A percentile compares a stretch with the other conserved stretches of the same genome.
Conservation (phyloP, 2,888 invertebrate species). For the Coenonympha glycerion region DNA sequence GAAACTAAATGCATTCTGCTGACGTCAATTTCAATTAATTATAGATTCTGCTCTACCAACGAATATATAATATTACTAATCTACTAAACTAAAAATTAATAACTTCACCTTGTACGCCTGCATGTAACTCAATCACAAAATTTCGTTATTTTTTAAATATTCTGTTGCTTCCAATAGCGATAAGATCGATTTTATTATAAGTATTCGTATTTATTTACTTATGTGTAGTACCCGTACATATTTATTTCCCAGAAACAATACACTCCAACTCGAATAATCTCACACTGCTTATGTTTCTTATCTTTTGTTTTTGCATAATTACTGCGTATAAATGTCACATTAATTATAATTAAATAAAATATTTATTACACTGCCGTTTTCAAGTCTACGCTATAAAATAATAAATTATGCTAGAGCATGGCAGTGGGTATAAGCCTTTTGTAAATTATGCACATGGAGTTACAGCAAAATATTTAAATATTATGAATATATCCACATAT, state of each 20-base stretch:
- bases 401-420: conserved; percentile 12
- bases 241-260: conserved; percentile 8
- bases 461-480: not conserved
- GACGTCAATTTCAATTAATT: too few species aligned
- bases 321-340: conserved; percentile 17
- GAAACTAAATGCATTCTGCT: too few species aligned
- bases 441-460: not conserved
- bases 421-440: not conserved
- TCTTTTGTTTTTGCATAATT: conserved; percentile 17
- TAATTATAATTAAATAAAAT: conserved; percentile 12
- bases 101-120: too few species aligned
- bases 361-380: conserved; percentile 11
- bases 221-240: too few species aligned
- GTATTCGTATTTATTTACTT: not conserved
- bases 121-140: too few species aligned
- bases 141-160: too few species aligned
- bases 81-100: too few species aligned
- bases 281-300: conserved; percentile 11
- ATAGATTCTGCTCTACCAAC: too few species aligned
- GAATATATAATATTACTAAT: too few species aligned
- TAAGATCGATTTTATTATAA: too few species aligned
- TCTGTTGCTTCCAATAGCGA: too few species aligned
- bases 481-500: not conserved
- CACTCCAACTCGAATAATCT: conserved; percentile 13
- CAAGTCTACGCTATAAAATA: not conserved